A percentile compares a stretch with the other conserved stretches of the same genome.
phyloP scores from a whole-genome alignment of 2,113 vertebrate genomes.

The Pagrus major region DNA sequence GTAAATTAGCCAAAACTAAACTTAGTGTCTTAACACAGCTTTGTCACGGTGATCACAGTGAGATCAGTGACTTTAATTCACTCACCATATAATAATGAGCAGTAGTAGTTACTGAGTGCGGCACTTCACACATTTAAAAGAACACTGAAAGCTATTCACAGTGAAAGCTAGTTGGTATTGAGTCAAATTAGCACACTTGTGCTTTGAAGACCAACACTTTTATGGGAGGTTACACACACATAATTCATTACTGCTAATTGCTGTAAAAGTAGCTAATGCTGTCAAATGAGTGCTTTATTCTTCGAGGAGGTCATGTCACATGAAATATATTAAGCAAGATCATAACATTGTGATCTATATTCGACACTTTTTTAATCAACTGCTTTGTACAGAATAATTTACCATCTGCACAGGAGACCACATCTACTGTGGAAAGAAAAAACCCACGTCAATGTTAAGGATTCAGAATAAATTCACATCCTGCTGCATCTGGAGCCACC shows the following conservation, averaged over 20 bases:
- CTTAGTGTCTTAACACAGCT: constrained; percentile 24
- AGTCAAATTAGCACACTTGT: constrained; percentile 61
- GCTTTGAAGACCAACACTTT: constrained; percentile 64
- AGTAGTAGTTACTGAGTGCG: neutral
- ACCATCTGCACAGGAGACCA: constrained; percentile 24
- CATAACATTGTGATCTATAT: constrained; percentile 61
- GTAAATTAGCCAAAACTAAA: constrained; percentile 24
- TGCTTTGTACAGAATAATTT: constrained; percentile 47
- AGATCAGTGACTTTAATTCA: constrained; percentile 39
- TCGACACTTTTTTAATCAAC: constrained; percentile 58
- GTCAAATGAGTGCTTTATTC: constrained; percentile 63
- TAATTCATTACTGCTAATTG: constrained; percentile 73
- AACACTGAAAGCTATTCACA: constrained; percentile 48
- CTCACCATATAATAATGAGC: constrained; percentile 39
- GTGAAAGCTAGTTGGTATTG: constrained; percentile 51
- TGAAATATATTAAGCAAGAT: constrained; percentile 57
- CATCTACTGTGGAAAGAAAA: constrained; percentile 5
- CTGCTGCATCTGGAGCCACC: constrained; percentile 20
- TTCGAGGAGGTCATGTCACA: constrained; percentile 51
- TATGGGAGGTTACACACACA: constrained; percentile 57
- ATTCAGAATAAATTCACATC: constrained; percentile 34
- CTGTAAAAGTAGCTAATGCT: constrained; percentile 66
- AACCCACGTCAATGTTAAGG: constrained; percentile 35
- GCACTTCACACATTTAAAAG: constrained; percentile 53
- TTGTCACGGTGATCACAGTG: constrained; percentile 30